phyloP scores from a whole-genome alignment of 2,113 vertebrate species.

The Morone chrysops region DNA sequence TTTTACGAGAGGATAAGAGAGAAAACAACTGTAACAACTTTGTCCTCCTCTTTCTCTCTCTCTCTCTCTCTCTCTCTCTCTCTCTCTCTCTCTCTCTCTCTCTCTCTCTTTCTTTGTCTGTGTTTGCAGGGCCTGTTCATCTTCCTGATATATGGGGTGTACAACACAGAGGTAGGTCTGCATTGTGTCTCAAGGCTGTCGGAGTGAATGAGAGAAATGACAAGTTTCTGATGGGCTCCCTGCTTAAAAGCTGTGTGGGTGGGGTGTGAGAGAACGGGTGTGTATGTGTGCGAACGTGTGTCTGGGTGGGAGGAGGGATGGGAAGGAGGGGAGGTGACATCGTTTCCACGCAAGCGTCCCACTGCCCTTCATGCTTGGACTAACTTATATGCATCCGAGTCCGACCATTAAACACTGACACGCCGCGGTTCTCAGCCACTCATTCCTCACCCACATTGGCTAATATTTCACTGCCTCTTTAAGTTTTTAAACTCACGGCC shows the following conservation, averaged over 20 bases:
- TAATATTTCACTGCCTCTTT: conserved; percentile 98
- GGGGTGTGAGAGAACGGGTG: conserved; percentile 40
- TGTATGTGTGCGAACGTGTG: conserved; percentile 44
- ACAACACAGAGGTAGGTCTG: conserved; percentile 98
- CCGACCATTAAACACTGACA: conserved; percentile 98
- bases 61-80: conserved; percentile 23
- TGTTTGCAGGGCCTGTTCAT: conserved; percentile 97
- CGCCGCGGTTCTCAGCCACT: conserved; percentile 92
- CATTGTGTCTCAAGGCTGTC: conserved; percentile 99
- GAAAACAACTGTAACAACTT: conserved; percentile 81
- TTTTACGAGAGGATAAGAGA: conserved; percentile 45
- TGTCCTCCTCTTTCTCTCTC: conserved; percentile 53
- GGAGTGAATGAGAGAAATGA: conserved; percentile 99
- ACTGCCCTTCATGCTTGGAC: conserved; percentile 99
- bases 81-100: conserved; percentile 21
- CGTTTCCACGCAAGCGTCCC: conserved; percentile 90
- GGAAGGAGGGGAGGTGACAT: conserved; percentile 69
- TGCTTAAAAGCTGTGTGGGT: conserved; percentile 85
- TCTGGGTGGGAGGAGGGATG: conserved; percentile 72
- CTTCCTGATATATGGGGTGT: conserved; percentile 99
- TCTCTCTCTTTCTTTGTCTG: conserved; percentile 71
- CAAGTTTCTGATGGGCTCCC: conserved; percentile 99
- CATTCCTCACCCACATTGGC: conserved; percentile 96
- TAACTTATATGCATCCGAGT: conserved; percentile 98
- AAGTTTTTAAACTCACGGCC: conserved; percentile 93